Conservation (phyloP, 1,140 invertebrate species). For the Megathymus violae region DNA sequence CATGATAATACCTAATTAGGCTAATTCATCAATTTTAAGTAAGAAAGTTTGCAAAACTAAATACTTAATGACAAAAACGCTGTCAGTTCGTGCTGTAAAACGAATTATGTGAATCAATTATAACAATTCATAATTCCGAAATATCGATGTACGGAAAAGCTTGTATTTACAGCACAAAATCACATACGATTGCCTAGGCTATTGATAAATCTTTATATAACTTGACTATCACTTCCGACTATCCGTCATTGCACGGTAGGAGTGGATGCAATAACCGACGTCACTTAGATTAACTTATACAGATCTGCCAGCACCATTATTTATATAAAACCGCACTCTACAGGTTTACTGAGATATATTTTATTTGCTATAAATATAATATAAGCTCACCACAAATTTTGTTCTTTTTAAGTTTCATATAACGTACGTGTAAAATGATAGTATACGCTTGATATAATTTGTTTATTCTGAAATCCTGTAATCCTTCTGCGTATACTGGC, state of each 20-base stretch:
- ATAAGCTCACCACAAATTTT: slow-evolving; percentile 48
- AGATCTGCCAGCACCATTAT: slow-evolving; percentile 79
- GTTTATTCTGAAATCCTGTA: slow-evolving; percentile 37
- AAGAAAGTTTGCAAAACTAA: slow-evolving; percentile 28
- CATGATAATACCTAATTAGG: slow-evolving; percentile 32
- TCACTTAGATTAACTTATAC: slow-evolving; percentile 57
- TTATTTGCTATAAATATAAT: slow-evolving; percentile 43
- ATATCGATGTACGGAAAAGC: slow-evolving; percentile 20
- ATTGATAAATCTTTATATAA: slow-evolving; percentile 40
- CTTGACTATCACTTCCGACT: slow-evolving; percentile 43
- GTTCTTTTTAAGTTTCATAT: slow-evolving; percentile 29
- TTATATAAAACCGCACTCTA: slow-evolving; percentile 49
- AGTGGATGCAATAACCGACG: slow-evolving; percentile 33
- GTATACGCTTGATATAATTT: slow-evolving; percentile 40
- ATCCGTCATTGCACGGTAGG: slow-evolving; percentile 30
- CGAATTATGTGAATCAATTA: slow-evolving; percentile 28
- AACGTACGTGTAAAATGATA: slow-evolving; percentile 42
- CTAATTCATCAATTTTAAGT: slow-evolving; percentile 34
- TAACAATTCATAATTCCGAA: slow-evolving; percentile 7
- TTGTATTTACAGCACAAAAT: slow-evolving; percentile 41
- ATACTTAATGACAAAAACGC: slow-evolving; percentile 16
- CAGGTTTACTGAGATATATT: slow-evolving; percentile 31
- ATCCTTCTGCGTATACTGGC: slow-evolving; percentile 60
- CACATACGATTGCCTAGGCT: slow-evolving; percentile 37
- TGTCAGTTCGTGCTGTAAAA: slow-evolving; percentile 44